Conservation (phyloP, 2,888 invertebrate genomes). For the Drosophila setosimentum region DNA sequence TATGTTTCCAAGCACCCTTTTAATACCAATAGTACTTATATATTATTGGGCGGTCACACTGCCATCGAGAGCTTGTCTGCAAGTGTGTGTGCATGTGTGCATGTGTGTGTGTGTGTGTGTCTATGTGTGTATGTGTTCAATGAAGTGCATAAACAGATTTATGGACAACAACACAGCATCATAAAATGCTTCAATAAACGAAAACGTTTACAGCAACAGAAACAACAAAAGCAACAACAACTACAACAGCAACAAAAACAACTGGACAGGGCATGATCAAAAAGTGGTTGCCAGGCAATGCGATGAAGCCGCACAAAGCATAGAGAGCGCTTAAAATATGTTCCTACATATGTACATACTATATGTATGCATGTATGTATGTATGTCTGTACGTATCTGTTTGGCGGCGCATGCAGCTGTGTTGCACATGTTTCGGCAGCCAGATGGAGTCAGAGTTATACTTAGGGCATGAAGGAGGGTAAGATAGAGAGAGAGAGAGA, state of each 20-base stretch:
- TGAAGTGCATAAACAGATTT: constrained; percentile 78
- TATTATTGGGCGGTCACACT: constrained; percentile 30
- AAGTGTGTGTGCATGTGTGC: constrained; percentile 29
- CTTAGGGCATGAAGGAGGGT: constrained; percentile 21
- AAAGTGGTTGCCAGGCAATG: constrained; percentile 70
- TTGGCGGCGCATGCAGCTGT: constrained; percentile 68
- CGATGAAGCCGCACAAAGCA: constrained; percentile 54
- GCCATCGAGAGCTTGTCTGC: constrained; percentile 5
- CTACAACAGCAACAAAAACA: constrained; percentile 52
- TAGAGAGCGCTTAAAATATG: constrained; percentile 56
- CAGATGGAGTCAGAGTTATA: constrained; percentile 35
- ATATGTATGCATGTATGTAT: constrained; percentile 7
- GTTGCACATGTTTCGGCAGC: constrained; percentile 72
- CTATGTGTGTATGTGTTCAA: constrained; percentile 55
- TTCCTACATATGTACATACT: constrained; percentile 13
- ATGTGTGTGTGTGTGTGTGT: constrained; percentile 10
- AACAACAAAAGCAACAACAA: constrained; percentile 43
- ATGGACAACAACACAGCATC: constrained; percentile 71
- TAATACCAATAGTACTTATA: constrained; percentile 1
- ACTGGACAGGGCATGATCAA: constrained; percentile 51
- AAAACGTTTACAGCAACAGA: constrained; percentile 70
- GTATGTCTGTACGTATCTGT: constrained; percentile 13
- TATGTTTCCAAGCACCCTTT: constrained; percentile 14
- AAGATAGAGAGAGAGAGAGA: not conserved
- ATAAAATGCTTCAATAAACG: constrained; percentile 76